A percentile compares a stretch with the other conserved stretches of the same genome.
These are phyloP conservation scores for Exocentrus adspersus DNA, from an alignment of 2,888 invertebrate genomes.

Conservation along the genomic window DNA sequence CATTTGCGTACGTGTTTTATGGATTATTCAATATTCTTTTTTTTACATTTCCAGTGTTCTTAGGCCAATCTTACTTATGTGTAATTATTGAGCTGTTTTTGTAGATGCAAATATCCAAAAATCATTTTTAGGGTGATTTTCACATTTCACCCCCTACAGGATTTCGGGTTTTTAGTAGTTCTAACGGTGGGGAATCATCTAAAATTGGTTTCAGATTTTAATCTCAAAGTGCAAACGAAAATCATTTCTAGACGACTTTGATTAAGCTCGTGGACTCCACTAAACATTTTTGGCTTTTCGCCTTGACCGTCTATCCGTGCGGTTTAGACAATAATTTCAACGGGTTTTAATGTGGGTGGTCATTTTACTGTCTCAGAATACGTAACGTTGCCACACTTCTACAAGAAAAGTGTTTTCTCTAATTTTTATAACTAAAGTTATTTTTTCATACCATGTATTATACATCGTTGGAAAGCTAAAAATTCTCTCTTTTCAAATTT, in stretches of 20 bases:
- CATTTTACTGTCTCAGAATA: no score
- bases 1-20: neutral
- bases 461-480: no score
- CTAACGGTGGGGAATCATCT: constrained; percentile 4
- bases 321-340: no score
- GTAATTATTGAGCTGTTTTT: neutral
- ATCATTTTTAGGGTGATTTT: constrained; percentile 1
- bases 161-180: neutral
- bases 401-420: no score
- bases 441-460: no score
- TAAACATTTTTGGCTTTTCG: no score
- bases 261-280: no score
- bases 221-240: neutral
- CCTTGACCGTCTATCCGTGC: no score
- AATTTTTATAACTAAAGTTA: no score
- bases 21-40: neutral
- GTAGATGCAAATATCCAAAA: neutral
- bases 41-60: neutral
- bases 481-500: no score
- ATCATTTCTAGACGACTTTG: neutral
- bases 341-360: no score
- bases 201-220: neutral
- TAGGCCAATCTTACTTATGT: neutral
- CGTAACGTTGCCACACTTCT: no score
- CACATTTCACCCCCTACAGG: constrained; percentile 2